phyloP scores from a whole-genome alignment of 2,113 vertebrate species.

The Bucco capensis region DNA sequence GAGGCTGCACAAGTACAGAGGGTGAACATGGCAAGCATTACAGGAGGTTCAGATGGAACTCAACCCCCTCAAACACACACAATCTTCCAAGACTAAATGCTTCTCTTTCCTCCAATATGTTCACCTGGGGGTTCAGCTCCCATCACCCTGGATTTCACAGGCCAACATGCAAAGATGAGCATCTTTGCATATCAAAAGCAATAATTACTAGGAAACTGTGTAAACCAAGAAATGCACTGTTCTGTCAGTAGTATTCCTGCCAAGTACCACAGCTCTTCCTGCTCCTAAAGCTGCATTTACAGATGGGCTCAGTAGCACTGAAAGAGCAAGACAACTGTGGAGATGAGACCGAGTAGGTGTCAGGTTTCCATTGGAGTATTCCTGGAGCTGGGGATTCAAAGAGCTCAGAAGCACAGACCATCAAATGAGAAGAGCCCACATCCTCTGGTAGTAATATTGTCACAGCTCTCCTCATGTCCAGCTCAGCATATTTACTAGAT shows the following conservation, averaged over 20 bases:
- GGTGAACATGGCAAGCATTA: background rate
- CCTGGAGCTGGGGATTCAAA: background rate
- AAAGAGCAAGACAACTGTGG: background rate
- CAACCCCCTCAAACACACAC: background rate
- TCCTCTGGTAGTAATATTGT: background rate
- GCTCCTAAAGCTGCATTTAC: background rate
- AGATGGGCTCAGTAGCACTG: background rate
- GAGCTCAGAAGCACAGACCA: background rate
- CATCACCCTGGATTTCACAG: background rate
- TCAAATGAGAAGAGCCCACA: background rate
- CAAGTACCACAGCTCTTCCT: background rate
- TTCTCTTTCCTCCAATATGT: background rate
- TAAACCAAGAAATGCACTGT: background rate
- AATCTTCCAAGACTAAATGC: background rate
- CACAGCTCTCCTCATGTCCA: background rate
- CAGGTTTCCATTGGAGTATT: background rate
- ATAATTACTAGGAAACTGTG: background rate
- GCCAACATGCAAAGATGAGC: background rate
- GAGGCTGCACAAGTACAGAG: background rate
- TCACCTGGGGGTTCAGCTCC: background rate
- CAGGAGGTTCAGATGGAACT: background rate
- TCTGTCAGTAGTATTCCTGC: background rate
- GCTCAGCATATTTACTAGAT: background rate
- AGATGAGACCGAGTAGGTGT: background rate
- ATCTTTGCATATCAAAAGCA: background rate